Evolutionary conservation across 2,888 invertebrate genomes (phyloP).

Genomic region (Camptogramma bilineatum): DNA sequence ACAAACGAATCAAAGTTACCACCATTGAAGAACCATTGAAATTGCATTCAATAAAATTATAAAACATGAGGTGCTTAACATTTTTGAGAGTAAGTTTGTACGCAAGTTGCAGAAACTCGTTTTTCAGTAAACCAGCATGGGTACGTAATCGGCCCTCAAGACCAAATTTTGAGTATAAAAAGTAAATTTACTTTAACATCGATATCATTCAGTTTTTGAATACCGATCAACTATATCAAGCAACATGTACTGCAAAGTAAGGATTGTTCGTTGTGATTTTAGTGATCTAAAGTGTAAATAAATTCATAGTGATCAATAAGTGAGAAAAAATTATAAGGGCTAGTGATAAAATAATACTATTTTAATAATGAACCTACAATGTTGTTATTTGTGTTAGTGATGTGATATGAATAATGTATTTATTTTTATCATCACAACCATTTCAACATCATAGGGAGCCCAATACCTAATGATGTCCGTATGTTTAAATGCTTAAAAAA

Average conservation of each 20-base stretch:
- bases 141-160: slow-evolving; percentile 38
- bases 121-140: slow-evolving; percentile 32
- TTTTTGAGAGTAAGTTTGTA: slow-evolving; percentile 11
- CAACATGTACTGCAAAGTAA: slow-evolving; percentile 64
- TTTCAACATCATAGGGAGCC: too few species aligned
- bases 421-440: too few species aligned
- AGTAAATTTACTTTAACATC: slow-evolving; percentile 44
- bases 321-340: too few species aligned
- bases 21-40: neutral
- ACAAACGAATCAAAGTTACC: neutral
- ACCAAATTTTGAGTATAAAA: slow-evolving; percentile 61
- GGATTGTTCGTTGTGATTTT: slow-evolving; percentile 30
- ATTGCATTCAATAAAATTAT: slow-evolving; percentile 11
- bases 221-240: slow-evolving; percentile 48
- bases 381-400: too few species aligned
- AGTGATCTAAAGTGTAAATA: too few species aligned
- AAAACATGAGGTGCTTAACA: slow-evolving; percentile 18
- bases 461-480: too few species aligned
- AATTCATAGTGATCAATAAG: too few species aligned
- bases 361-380: too few species aligned
- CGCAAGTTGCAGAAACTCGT: slow-evolving; percentile 27
- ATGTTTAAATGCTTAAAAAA: too few species aligned
- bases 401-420: too few species aligned
- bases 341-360: too few species aligned
- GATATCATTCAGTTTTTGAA: slow-evolving; percentile 55